Evolutionary conservation across 2,113 vertebrate genomes (phyloP).

Genomic region (Coptodon rendalli): DNA sequence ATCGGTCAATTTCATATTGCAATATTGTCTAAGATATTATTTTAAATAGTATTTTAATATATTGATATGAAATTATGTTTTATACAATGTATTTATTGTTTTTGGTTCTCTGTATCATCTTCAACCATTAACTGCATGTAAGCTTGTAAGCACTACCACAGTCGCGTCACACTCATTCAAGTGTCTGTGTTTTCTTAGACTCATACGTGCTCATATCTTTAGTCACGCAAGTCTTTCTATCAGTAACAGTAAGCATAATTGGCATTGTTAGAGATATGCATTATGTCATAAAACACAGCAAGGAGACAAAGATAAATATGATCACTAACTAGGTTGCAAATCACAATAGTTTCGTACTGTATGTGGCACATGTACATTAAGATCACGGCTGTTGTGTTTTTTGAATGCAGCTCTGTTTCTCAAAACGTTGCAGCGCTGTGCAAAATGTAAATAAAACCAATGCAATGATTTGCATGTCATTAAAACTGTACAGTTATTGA

Average conservation of each 20-base stretch:
- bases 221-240: conserved; percentile 25
- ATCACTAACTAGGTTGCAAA: neutral
- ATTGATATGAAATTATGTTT: conserved; percentile 76
- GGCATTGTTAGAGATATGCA: conserved; percentile 26
- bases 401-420: neutral
- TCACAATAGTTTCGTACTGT: neutral
- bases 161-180: conserved; percentile 39
- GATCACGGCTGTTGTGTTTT: conserved; percentile 39
- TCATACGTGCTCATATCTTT: conserved; percentile 47
- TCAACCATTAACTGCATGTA: conserved; percentile 66
- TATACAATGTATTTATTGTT: conserved; percentile 75
- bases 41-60: conserved; percentile 77
- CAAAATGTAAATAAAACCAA: neutral
- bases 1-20: conserved; percentile 70
- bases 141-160: conserved; percentile 51
- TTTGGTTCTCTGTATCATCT: conserved; percentile 60
- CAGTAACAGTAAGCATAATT: conserved; percentile 16
- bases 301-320: conserved; percentile 1
- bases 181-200: conserved; percentile 52
- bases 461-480: neutral
- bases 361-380: conserved; percentile 28
- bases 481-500: neutral
- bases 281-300: neutral
- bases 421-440: neutral
- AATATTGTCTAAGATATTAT: conserved; percentile 74